Conservation (phyloP, 2,797 vertebrate species). For the Enteromius afrohamiltoni region DNA sequence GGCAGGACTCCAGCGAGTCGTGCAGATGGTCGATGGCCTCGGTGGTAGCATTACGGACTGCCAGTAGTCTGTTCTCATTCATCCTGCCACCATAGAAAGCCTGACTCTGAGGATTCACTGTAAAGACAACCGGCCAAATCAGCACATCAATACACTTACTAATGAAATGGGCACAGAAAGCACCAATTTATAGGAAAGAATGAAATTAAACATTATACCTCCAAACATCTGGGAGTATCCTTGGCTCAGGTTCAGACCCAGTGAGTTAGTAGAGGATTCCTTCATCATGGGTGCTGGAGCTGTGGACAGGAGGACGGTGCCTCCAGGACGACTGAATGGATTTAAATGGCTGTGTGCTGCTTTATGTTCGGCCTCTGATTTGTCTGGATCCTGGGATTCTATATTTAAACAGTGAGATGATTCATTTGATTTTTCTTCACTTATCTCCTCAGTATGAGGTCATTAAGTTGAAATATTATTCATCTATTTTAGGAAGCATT, state of each 20-base stretch:
- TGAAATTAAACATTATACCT: slow-evolving; percentile 70
- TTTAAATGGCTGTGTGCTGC: slow-evolving; percentile 59
- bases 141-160: background rate
- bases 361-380: background rate
- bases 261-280: slow-evolving; percentile 61
- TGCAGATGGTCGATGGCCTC: slow-evolving; percentile 90
- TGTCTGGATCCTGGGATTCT: slow-evolving; percentile 62
- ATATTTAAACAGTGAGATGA: background rate
- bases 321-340: slow-evolving; percentile 63
- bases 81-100: slow-evolving; percentile 80
- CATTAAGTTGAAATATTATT: background rate
- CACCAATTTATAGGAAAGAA: background rate
- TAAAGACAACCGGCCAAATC: slow-evolving; percentile 17
- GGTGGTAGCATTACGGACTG: slow-evolving; percentile 79
- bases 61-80: slow-evolving; percentile 74
- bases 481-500: no score
- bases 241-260: slow-evolving; percentile 71
- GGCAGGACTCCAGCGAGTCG: slow-evolving; percentile 87
- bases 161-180: slow-evolving; percentile 6
- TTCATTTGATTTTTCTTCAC: background rate
- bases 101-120: slow-evolving; percentile 67
- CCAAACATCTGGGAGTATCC: slow-evolving; percentile 64
- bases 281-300: slow-evolving; percentile 54
- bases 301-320: slow-evolving; percentile 66
- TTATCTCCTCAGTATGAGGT: background rate